Base-by-base conservation (phyloP, 2,888 invertebrate species). In the Sepioteuthis lessoniana region DNA sequence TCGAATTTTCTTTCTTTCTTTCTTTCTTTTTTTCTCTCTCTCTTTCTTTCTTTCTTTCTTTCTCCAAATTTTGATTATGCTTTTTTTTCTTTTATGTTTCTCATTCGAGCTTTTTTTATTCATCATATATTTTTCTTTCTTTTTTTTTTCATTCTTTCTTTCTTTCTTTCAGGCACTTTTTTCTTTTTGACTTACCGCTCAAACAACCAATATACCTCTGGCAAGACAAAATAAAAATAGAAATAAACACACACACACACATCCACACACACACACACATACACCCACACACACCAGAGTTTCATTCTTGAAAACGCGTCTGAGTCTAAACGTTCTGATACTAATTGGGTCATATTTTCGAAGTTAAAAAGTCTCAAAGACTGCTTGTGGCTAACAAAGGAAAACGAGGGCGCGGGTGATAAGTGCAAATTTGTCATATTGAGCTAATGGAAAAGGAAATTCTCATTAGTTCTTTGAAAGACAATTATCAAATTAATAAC, bases 251-350 rank as follows among this genome's bases (percentile, higher is more conserved):
- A n/a, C n/a, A n/a, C n/a, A n/a, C n/a, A n/a, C n/a, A n/a, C n/a
- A n/a, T n/a, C n/a, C n/a, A n/a, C n/a, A n/a, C n/a, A n/a, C n/a
- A n/a, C n/a, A n/a, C n/a, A n/a, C n/a, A n/a, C n/a, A n/a, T n/a
- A n/a, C n/a, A n/a, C n/a, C n/a, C n/a, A n/a, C n/a, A 55, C 0
- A 4, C 21, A 25, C 1, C 5, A 0, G 25, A 3, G 55, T 28
- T 5, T 55, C 55, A 25, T 55, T 25, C 55, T n/a, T 13, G 8
- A 8, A 31, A n/a, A 31, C 10, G 13, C 31, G 31, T 19, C 1
- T 76, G 10, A 0, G 2, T 16, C 76, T 16, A 16, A 76, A 76
- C 16, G n/a, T 28, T 13, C 76, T 1, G 10, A 0, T 31, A 8
- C n/a, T 76, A 76, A 76, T 76, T n/a, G n/a, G 76, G n/a, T 76